These are phyloP conservation scores for Syrrhaptes paradoxus DNA, from an alignment of 2,113 vertebrate genomes.

Conservation along the genomic window DNA sequence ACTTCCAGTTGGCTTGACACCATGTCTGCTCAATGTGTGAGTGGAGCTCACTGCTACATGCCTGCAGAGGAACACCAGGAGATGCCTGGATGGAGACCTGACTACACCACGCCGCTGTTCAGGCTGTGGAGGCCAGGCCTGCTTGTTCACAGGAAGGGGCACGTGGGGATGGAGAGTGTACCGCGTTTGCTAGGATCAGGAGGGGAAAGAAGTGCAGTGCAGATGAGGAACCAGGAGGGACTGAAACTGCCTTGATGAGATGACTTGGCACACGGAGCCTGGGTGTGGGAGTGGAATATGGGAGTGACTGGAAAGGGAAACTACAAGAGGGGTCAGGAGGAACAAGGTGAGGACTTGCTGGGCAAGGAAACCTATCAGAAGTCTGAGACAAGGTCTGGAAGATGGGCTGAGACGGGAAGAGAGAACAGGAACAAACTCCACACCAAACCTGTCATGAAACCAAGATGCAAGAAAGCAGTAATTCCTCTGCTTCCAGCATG, in stretches of 20 bases:
- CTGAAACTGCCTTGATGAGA: constrained; percentile 33
- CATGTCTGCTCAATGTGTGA: not conserved
- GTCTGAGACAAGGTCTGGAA: not conserved
- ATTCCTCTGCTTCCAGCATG: not conserved
- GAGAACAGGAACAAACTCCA: not conserved
- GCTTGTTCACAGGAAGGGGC: not conserved
- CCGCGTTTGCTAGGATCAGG: not conserved
- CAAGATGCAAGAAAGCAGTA: not conserved
- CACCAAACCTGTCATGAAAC: not conserved
- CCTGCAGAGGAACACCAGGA: not conserved
- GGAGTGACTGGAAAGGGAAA: constrained; percentile 50
- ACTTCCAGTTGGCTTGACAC: constrained; percentile 54
- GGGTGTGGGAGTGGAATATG: constrained; percentile 8
- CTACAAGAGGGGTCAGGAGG: not conserved
- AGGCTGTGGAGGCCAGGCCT: not conserved
- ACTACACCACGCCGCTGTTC: not conserved
- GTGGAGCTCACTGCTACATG: not conserved
- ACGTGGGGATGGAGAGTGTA: not conserved
- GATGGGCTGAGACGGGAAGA: not conserved
- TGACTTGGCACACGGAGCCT: not conserved
- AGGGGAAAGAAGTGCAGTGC: not conserved
- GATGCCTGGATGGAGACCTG: not conserved
- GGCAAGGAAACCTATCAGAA: not conserved
- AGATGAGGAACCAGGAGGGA: not conserved
- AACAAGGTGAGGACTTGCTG: constrained; percentile 4